Evolutionary conservation across 1,140 invertebrate genomes (phyloP).

Genomic region (Drosophila leontia): DNA sequence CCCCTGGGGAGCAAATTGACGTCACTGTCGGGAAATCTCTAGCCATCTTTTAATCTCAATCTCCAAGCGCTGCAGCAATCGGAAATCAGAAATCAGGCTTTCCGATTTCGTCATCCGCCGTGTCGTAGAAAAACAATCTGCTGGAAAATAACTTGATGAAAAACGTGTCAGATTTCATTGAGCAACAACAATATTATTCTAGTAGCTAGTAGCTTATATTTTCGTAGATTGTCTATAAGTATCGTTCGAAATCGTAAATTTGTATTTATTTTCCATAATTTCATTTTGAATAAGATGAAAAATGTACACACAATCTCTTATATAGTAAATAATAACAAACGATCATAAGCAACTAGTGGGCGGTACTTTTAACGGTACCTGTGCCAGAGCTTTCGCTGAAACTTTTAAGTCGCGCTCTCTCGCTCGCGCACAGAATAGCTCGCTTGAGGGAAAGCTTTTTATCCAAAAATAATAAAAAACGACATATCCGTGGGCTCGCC

Average conservation of each 20-base stretch:
- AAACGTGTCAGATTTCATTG: constrained; percentile 2
- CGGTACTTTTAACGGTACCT: constrained; percentile 11
- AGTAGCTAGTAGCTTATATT: too few species aligned
- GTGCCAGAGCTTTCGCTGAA: constrained; percentile 27
- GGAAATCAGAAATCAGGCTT: constrained; percentile 30
- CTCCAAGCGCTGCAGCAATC: constrained; percentile 46
- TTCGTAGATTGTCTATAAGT: too few species aligned
- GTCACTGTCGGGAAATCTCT: constrained; percentile 45
- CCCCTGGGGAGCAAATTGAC: constrained; percentile 54
- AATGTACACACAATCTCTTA: too few species aligned
- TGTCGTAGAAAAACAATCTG: constrained; percentile 40
- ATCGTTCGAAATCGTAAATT: too few species aligned
- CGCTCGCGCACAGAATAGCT: constrained; percentile 7
- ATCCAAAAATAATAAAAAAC: constrained; percentile 37
- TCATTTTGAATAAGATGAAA: too few species aligned
- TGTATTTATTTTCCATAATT: too few species aligned
- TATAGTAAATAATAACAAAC: too few species aligned
- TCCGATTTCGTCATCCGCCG: constrained; percentile 61
- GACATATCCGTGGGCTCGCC: neutral
- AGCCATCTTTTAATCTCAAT: constrained; percentile 14
- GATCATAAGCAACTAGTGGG: neutral
- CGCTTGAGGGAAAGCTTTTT: constrained; percentile 49
- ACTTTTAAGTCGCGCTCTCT: constrained; percentile 51
- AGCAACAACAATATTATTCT: constrained; percentile 1
- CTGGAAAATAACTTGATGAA: constrained; percentile 43